Conservation (phyloP, 2,888 invertebrate genomes). For the Tineola bisselliella region DNA sequence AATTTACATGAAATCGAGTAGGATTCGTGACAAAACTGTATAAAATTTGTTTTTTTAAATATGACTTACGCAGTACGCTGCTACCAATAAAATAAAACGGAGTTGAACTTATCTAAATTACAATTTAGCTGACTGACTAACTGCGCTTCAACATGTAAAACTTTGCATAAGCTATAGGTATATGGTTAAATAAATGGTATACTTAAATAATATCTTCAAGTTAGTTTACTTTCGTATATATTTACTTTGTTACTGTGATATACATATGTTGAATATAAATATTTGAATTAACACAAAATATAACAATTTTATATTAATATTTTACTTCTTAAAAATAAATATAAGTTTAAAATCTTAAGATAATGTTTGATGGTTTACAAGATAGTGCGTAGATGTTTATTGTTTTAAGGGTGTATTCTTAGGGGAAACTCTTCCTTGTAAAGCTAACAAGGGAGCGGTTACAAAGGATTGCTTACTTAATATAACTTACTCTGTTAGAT, state of each 20-base stretch:
- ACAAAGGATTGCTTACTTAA: too few relatives aligned
- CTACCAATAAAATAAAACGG: neutral
- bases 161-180: neutral
- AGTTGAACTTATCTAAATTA: slow-evolving; percentile 25
- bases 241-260: too few relatives aligned
- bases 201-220: neutral
- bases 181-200: neutral
- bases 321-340: neutral
- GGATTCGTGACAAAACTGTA: slow-evolving; percentile 4
- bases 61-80: neutral
- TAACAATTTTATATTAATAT: too few relatives aligned
- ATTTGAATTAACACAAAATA: too few relatives aligned
- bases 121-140: slow-evolving; percentile 27
- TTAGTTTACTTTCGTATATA: neutral
- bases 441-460: neutral
- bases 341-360: neutral
- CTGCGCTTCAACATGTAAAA: slow-evolving; percentile 17
- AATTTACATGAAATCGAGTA: neutral
- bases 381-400: neutral
- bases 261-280: too few relatives aligned
- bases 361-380: neutral
- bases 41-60: neutral
- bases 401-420: neutral
- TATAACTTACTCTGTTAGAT: too few relatives aligned
- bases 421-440: neutral